Evolutionary conservation across 1,140 invertebrate species (phyloP).

Genomic region (Latrodectus geometricus): DNA sequence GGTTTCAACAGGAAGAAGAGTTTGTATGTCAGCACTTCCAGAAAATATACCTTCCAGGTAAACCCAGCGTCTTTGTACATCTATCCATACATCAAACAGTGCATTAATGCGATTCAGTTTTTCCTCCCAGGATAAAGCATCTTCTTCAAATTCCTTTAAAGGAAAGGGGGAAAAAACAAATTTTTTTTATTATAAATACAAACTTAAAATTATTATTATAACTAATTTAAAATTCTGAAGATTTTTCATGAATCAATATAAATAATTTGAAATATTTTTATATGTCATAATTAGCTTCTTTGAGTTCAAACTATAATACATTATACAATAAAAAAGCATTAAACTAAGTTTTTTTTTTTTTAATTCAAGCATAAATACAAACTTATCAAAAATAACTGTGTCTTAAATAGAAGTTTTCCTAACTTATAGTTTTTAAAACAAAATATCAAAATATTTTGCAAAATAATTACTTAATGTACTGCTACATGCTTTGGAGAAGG

Average conservation of each 20-base stretch:
- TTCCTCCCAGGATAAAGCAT: conserved; percentile 98
- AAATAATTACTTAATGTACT: no score
- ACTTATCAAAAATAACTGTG: no score
- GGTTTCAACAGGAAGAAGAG: conserved; percentile 96
- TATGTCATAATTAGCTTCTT: background rate
- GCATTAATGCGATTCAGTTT: conserved; percentile 98
- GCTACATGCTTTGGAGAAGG: no score
- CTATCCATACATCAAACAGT: conserved; percentile 99
- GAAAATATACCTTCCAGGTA: conserved; percentile 99
- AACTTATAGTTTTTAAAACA: no score
- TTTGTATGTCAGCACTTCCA: conserved; percentile 98
- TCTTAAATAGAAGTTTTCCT: no score
- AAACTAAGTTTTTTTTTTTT: no score
- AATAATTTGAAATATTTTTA: background rate
- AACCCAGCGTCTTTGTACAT: conserved; percentile 99
- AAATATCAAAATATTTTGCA: no score
- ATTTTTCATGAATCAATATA: background rate
- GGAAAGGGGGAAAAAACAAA: no score
- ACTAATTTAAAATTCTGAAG: background rate
- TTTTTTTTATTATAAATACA: no score
- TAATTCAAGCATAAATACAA: no score
- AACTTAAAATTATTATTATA: background rate
- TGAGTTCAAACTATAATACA: no score
- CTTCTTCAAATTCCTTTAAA: conserved; percentile 93
- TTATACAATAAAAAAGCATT: no score